A percentile compares a stretch with the other conserved stretches of the same genome.
Evolutionary conservation across 2,888 invertebrate species (phyloP).

Genomic region (Elaeidobius kamerunicus): DNA sequence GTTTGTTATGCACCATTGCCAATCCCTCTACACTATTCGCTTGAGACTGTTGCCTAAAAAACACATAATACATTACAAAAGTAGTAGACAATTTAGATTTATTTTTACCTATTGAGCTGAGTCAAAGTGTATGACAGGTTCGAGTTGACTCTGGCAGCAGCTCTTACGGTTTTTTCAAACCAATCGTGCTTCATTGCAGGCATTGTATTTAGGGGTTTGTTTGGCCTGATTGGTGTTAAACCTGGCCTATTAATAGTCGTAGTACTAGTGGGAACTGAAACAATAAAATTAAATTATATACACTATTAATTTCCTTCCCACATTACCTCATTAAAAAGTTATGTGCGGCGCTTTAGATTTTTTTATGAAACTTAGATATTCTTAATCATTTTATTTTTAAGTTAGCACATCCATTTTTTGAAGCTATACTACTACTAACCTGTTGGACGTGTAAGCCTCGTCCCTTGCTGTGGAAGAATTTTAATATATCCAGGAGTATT

Average conservation of each 20-base stretch:
- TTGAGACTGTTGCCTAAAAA: conserved; percentile 47
- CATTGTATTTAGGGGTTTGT: no score
- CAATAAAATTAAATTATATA: neutral
- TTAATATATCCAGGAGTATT: conserved; percentile 31
- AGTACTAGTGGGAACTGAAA: neutral
- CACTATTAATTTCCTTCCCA: neutral
- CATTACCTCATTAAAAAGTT: neutral
- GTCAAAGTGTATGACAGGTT: conserved; percentile 55
- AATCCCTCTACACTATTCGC: conserved; percentile 53
- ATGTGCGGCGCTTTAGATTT: no score
- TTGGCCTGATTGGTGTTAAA: conserved; percentile 4
- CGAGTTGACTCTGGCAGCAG: conserved; percentile 57
- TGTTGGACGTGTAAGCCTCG: conserved; percentile 8
- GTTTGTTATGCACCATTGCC: conserved; percentile 53
- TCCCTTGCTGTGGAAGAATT: conserved; percentile 25
- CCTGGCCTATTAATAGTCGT: conserved; percentile 5
- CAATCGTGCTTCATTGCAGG: conserved; percentile 49
- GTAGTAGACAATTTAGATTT: no score
- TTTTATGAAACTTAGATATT: no score
- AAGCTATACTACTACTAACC: neutral
- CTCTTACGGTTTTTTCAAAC: conserved; percentile 58
- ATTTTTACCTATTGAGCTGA: conserved; percentile 52
- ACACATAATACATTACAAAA: neutral
- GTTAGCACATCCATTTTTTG: neutral
- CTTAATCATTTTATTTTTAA: neutral